A percentile compares a stretch with the other conserved stretches of the same genome.
Conservation (phyloP, 2,797 vertebrate species). For the Trachurus trachurus region DNA sequence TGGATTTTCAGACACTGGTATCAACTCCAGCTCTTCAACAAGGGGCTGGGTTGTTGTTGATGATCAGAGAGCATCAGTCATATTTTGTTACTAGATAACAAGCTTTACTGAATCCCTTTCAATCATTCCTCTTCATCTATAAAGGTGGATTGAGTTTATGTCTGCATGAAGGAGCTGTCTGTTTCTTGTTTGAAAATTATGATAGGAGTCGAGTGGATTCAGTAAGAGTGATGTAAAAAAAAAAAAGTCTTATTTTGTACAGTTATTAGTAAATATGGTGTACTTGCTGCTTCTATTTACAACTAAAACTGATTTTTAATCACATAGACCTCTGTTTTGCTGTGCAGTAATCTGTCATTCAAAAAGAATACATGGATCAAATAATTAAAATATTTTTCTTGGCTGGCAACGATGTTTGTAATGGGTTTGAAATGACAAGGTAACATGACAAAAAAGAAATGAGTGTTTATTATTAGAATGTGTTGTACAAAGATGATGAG, state of each 20-base stretch:
- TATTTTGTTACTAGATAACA: constrained; percentile 2
- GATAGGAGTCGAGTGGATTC: background rate
- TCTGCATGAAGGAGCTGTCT: background rate
- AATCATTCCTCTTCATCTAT: constrained; percentile 8
- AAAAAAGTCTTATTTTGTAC: constrained; percentile 8
- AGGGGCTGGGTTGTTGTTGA: background rate
- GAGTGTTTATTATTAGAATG: background rate
- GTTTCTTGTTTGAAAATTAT: background rate
- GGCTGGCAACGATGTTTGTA: constrained; percentile 5
- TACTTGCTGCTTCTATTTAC: background rate
- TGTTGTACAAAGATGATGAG: background rate
- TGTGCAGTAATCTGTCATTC: constrained; percentile 9
- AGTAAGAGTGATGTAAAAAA: background rate
- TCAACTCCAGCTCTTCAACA: background rate
- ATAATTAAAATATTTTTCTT: constrained; percentile 28
- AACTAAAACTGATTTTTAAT: constrained; percentile 26
- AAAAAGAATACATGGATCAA: background rate
- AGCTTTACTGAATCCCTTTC: constrained; percentile 4
- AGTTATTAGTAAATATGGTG: constrained; percentile 13
- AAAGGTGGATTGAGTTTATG: background rate
- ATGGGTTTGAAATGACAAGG: background rate
- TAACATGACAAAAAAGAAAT: background rate
- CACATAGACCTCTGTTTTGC: background rate
- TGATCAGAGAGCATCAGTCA: background rate
- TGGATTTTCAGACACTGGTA: constrained; percentile 17